phyloP scores from a whole-genome alignment of 2,888 invertebrate species.

The Latrodectus elegans region DNA sequence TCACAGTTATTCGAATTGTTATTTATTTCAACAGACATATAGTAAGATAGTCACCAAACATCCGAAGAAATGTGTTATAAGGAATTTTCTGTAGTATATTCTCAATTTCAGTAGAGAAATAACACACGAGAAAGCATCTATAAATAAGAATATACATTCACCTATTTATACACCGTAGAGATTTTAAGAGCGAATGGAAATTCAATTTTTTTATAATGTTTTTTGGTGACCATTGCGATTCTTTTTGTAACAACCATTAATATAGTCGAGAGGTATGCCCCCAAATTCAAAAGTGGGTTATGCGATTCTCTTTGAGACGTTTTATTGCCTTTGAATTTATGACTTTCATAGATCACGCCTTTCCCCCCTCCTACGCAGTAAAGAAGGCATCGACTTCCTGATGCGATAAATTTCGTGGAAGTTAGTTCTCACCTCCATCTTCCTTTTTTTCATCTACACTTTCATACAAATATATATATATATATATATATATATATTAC shows the following conservation, averaged over 20 bases:
- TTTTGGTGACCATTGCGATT: constrained; percentile 3
- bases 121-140: too few species aligned
- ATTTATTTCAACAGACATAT: too few species aligned
- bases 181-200: background rate
- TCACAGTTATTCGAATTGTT: too few species aligned
- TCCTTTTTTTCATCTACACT: background rate
- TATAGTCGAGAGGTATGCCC: constrained; percentile 31
- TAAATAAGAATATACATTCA: too few species aligned
- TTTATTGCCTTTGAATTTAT: constrained; percentile 57
- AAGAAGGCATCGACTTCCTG: constrained; percentile 21
- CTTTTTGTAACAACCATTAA: constrained; percentile 50
- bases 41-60: too few species aligned
- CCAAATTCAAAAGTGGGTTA: constrained; percentile 9
- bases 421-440: background rate
- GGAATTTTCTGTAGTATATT: too few species aligned
- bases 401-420: constrained; percentile 39
- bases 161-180: too few species aligned
- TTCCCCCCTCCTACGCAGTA: background rate
- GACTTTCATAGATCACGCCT: constrained; percentile 32
- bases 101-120: too few species aligned
- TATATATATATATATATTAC: background rate
- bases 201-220: background rate
- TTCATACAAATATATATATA: background rate
- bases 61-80: too few species aligned
- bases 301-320: constrained; percentile 32